Evolutionary conservation across 2,888 invertebrate genomes (phyloP).

Genomic region (Epirrita christyi): DNA sequence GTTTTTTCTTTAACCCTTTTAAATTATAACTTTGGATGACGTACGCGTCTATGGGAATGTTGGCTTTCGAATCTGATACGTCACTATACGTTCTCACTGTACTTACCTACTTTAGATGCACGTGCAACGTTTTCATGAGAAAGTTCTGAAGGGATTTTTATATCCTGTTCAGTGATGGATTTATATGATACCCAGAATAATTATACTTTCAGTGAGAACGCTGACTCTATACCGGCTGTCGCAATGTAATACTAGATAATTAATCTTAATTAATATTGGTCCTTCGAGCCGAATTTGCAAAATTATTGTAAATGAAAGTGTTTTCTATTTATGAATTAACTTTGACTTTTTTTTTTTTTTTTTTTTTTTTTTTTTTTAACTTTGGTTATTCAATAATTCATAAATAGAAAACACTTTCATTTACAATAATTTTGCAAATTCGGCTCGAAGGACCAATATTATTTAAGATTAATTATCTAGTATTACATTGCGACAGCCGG

Average conservation of each 20-base stretch:
- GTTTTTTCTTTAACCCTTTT: slow-evolving; percentile 76
- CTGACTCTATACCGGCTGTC: not conserved
- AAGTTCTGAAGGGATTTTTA: slow-evolving; percentile 21
- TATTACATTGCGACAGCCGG: not conserved
- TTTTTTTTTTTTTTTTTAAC: too few relatives aligned
- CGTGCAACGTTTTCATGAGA: slow-evolving; percentile 25
- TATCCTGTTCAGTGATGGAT: slow-evolving; percentile 25
- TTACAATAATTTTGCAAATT: slow-evolving; percentile 1
- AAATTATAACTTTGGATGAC: slow-evolving; percentile 72
- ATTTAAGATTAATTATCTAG: not conserved
- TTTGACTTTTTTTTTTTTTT: too few relatives aligned
- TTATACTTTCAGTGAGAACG: not conserved
- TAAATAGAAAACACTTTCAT: not conserved
- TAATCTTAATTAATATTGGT: not conserved
- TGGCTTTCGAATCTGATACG: slow-evolving; percentile 27
- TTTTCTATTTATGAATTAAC: too few relatives aligned
- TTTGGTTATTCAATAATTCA: too few relatives aligned
- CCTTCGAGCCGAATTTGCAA: slow-evolving; percentile 7
- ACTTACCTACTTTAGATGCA: slow-evolving; percentile 2
- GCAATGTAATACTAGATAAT: not conserved
- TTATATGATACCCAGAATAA: slow-evolving; percentile 5
- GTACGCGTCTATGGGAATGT: slow-evolving; percentile 68
- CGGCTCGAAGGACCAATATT: slow-evolving; percentile 11
- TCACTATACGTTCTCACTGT: slow-evolving; percentile 16
- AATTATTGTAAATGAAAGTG: not conserved